phyloP scores from a whole-genome alignment of 2,797 vertebrate genomes.

The Apogon talboti region DNA sequence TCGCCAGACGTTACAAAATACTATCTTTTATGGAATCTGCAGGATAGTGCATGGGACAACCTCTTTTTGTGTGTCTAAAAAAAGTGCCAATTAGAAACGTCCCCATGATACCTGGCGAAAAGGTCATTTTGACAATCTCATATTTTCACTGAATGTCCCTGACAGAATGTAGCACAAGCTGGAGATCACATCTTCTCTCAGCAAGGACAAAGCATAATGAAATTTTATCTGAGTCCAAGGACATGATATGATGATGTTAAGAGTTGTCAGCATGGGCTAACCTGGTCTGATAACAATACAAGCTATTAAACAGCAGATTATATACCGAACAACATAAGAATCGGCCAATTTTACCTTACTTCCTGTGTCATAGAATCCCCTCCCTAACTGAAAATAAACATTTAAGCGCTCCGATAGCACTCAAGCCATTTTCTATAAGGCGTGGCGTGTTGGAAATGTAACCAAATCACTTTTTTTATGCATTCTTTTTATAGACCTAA shows the following conservation, averaged over 20 bases:
- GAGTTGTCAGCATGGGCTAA: conserved; percentile 51
- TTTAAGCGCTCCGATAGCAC: too few species aligned
- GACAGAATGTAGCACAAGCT: conserved; percentile 46
- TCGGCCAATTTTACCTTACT: too few species aligned
- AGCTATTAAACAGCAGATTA: conserved; percentile 49
- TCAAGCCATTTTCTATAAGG: too few species aligned
- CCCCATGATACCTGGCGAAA: conserved; percentile 69
- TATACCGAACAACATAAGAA: neutral
- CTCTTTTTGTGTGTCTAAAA: conserved; percentile 61
- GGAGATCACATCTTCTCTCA: conserved; percentile 47
- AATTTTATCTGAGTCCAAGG: conserved; percentile 55
- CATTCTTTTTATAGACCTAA: too few species aligned
- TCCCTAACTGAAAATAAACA: too few species aligned
- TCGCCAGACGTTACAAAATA: conserved; percentile 50
- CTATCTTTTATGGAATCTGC: conserved; percentile 31
- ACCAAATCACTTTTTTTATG: too few species aligned
- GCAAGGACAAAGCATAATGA: conserved; percentile 49
- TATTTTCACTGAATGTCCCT: conserved; percentile 66
- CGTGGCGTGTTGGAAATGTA: too few species aligned
- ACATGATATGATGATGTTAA: conserved; percentile 48
- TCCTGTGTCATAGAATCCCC: too few species aligned
- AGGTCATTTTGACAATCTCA: conserved; percentile 75
- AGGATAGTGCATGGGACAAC: conserved; percentile 27
- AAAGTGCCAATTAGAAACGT: conserved; percentile 74
- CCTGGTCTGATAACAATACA: conserved; percentile 42